phyloP scores from a whole-genome alignment of 2,113 vertebrate genomes.

The Triplophysa siluroides region DNA sequence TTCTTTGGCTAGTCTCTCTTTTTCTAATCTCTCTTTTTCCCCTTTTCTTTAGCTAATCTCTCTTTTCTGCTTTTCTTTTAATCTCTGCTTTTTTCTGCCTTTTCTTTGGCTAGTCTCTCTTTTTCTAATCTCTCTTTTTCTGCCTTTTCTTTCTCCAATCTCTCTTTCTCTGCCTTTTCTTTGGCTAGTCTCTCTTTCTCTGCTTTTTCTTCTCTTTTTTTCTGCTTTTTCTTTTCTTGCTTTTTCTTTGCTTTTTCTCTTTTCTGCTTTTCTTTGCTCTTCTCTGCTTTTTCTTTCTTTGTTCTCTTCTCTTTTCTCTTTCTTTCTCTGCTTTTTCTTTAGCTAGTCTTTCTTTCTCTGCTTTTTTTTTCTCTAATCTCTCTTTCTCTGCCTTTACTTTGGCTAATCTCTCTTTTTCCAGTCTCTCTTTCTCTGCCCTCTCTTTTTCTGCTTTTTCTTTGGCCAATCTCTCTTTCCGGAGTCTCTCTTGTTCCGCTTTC shows the following conservation, averaged over 20 bases:
- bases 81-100: neutral
- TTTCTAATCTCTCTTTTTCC: constrained; percentile 4
- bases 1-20: neutral
- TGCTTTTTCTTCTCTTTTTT: constrained; percentile 35
- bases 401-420: neutral
- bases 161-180: constrained; percentile 26
- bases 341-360: neutral
- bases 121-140: constrained; percentile 34
- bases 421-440: constrained; percentile 19
- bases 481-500: constrained; percentile 6
- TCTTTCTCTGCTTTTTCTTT: constrained; percentile 28
- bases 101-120: neutral
- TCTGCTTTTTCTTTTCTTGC: constrained; percentile 36
- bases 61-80: constrained; percentile 14
- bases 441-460: constrained; percentile 43
- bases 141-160: neutral
- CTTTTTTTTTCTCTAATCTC: neutral
- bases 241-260: constrained; percentile 30
- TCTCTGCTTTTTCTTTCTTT: constrained; percentile 17
- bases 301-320: no score
- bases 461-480: neutral
- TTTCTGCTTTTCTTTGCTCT: neutral
- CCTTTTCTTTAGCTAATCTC: neutral
- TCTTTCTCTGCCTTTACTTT: constrained; percentile 67
- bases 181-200: constrained; percentile 8